Evolutionary conservation across 2,888 invertebrate genomes (phyloP), one percentile per base, ranked within the genome.

Genomic region (Euphydryas editha): DNA sequence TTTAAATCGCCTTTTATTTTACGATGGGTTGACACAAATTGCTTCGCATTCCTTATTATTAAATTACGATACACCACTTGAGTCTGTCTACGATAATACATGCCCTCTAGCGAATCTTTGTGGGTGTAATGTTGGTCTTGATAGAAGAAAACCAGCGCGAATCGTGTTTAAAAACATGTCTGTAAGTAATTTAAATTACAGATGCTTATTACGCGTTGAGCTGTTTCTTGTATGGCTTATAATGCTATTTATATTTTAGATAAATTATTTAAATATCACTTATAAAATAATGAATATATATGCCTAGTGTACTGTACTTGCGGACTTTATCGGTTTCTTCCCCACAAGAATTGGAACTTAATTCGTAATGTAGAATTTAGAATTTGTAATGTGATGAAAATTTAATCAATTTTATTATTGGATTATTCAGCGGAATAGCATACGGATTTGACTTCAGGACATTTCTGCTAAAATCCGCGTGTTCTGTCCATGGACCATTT

Each of bases 1-100:
- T 68, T 72, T 69, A 73, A 75, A 73, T 74, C 71, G 71, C 68
- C 71, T 71, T 69, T 72, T 74, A 71, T 75, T 72, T 72, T 67
- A 71, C 71, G 65, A 65, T 66, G 62, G 68, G 71, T 72, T 74
- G 73, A 73, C 74, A 72, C 70, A 73, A 74, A 74, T 72, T 72
- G 72, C 72, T 65, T 37, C 39, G 70, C 68, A 66, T 66, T 62
- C 70, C 66, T 57, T 70, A 65, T 67, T 63, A 67, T 72, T 72
- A 66, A 70, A 72, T 67, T 71, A 67, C 61, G 66, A 68, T 68
- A 68, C 46, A 56, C 59, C 59, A 67, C 56, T 67, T 62, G 55
- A 46, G 18, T 15, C 42, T 59, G 24, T 51, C 62, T 36, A 55
- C 15, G 39, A 59, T 63, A 63, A 66, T 63, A 20, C 58, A 44